phyloP scores from a whole-genome alignment of 2,797 vertebrate species.

The Choloepus didactylus region DNA sequence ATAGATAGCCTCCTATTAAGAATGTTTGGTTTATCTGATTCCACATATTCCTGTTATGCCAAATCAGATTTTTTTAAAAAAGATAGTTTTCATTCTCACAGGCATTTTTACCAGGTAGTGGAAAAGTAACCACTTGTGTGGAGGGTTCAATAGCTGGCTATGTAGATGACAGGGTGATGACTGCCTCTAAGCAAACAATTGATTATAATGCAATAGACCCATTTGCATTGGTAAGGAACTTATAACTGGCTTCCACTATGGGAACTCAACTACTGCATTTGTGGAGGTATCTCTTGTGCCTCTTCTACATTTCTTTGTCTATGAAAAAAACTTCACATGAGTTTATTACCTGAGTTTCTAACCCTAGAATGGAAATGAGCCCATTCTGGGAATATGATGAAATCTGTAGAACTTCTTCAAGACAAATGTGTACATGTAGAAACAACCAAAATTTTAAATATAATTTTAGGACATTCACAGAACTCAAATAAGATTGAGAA shows the following conservation, averaged over 20 bases:
- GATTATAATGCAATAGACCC: neutral
- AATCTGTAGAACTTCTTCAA: neutral
- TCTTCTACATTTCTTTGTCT: slow-evolving; percentile 18
- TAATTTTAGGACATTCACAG: slow-evolving; percentile 8
- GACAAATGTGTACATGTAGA: neutral
- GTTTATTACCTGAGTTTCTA: slow-evolving; percentile 10
- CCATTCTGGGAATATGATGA: neutral
- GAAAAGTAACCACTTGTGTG: neutral
- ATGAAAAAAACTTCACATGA: neutral
- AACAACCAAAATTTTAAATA: slow-evolving; percentile 7
- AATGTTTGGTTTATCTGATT: slow-evolving; percentile 36
- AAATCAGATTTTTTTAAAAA: neutral
- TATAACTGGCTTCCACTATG: neutral
- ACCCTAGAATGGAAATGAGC: neutral
- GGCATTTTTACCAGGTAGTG: neutral
- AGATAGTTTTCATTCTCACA: neutral
- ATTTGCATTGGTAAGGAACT: neutral
- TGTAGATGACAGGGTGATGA: neutral
- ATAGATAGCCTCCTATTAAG: slow-evolving; percentile 42
- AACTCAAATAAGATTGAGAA: slow-evolving; percentile 3
- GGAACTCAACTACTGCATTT: neutral
- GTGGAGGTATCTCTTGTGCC: neutral
- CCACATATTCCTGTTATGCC: neutral
- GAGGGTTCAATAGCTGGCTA: neutral
- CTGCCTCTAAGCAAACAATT: neutral